A percentile compares a stretch with the other conserved stretches of the same genome.
Evolutionary conservation across 1,140 invertebrate genomes (phyloP).

Genomic region (Magallana angulata): DNA sequence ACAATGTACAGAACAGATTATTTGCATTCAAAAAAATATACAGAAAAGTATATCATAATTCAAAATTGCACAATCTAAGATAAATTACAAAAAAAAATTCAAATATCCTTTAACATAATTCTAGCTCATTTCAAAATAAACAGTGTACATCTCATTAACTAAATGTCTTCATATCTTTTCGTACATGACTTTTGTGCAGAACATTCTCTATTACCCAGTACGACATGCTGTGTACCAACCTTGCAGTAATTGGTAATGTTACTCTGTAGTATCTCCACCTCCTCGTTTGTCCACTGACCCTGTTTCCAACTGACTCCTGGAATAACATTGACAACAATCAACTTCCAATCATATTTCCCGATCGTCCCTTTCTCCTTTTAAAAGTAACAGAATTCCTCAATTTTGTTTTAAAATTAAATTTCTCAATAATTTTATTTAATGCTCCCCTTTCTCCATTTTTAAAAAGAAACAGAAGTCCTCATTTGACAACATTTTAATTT

Average conservation of each 20-base stretch:
- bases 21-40: too few species aligned
- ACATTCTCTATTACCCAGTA: background rate
- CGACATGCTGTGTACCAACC: constrained; percentile 59
- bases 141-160: background rate
- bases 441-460: too few species aligned
- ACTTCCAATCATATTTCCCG: too few species aligned
- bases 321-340: background rate
- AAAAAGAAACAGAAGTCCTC: too few species aligned
- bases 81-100: too few species aligned
- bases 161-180: background rate
- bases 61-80: too few species aligned
- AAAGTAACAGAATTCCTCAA: too few species aligned
- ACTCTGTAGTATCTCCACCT: constrained; percentile 78
- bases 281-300: constrained; percentile 81
- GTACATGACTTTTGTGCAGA: background rate
- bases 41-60: too few species aligned
- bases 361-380: too few species aligned
- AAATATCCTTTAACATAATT: background rate
- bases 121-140: background rate
- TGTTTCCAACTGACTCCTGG: constrained; percentile 80
- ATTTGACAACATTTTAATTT: too few species aligned
- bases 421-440: too few species aligned
- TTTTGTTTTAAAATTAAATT: too few species aligned
- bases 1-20: background rate
- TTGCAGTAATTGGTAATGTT: constrained; percentile 80